Evolutionary conservation across 2,113 vertebrate species (phyloP), one percentile per base, ranked within the genome.

Genomic region (Raphicerus campestris): DNA sequence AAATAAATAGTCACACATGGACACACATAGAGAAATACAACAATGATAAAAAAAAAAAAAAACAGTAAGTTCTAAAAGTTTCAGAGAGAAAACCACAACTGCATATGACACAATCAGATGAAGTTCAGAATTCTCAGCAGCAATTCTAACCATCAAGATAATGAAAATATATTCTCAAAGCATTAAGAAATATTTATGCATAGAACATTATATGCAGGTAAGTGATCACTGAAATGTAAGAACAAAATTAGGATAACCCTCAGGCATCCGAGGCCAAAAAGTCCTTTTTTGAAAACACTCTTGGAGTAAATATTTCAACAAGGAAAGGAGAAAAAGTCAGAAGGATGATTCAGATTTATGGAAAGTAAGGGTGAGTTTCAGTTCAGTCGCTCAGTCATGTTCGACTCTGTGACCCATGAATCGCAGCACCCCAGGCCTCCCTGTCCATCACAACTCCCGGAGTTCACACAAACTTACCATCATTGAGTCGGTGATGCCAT

Each of bases 361-460:
- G 19, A n/a, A 3, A 47, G 42, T 47, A 49, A 63, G 42, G 11
- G 19, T 49, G 10, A 86, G 28, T n/a, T 24, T 47, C 58, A 60
- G 56, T 6, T 60, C 24, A 60, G 24, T 28, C 0, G 0, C 5
- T 60, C 10, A 6, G 24, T 26, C 0, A 0, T 58, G 56, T 58
- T 24, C 3, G 0, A 58, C 24, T 58, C 56, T 26, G 56, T 1
- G 0, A 58, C 22, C 22, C 56, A 58, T 58, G 56, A 58, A 58
- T 58, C 0, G 0, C 24, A 58, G 24, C 56, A 58, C 0, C 0
- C 56, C 22, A 58, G 56, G 10, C 56, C 4, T 58, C 10, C 56
- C 24, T 11, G 56, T 58, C 24, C 56, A 5, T 58, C 56, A 58
- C 56, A 58, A 26, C 22, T 26, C 56, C 24, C 0, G 1, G 24